Evolutionary conservation across 1,140 invertebrate genomes (phyloP), one percentile per base, ranked within the genome.

Genomic region (Drosophila bifasciata): DNA sequence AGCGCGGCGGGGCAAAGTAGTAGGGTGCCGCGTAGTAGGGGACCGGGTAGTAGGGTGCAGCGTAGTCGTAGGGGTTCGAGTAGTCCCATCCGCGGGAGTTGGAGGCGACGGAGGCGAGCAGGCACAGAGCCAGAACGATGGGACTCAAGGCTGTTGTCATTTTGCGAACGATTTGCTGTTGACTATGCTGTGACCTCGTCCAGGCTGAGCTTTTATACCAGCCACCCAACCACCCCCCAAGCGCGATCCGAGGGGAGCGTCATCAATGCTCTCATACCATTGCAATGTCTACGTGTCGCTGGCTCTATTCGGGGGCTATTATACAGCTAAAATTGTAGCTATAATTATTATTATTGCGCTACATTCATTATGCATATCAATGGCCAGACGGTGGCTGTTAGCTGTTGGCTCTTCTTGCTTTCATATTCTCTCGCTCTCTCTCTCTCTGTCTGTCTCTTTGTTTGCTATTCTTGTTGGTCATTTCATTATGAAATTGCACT

Each of bases 231-330:
- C 62, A 59, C 61, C 63, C 28, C 46, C 25, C 5, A n/a, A 39
- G 16, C 7, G 11, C 39, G 19, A 16, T 25, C 32, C 32, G 51
- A 13, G 28, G 6, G 17, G 55, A 25, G 15, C 43, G 53, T 13
- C 25, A 57, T 17, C 28, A 41, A 25, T 74, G 71, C 23, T 66
- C 76, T 70, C 51, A 64, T 80, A 76, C 67, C 57, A 50, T 73
- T 44, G 77, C 67, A 76, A 80, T 85, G 73, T 70, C 62, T 86
- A 85, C 80, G 80, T 85, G 80, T 77, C 44, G 46, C 16, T 25
- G 36, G 69, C 56, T 16, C 36, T 46, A 25, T 79, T 83, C 74
- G 16, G 32, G 7, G 3, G 32, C 32, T 36, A 36, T 36, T 36
- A 36, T 36, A 36, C 11, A 36, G 32, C 32, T 36, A 36, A 5